Conservation (phyloP, 2,888 invertebrate genomes). For the Eilema griseolum region DNA sequence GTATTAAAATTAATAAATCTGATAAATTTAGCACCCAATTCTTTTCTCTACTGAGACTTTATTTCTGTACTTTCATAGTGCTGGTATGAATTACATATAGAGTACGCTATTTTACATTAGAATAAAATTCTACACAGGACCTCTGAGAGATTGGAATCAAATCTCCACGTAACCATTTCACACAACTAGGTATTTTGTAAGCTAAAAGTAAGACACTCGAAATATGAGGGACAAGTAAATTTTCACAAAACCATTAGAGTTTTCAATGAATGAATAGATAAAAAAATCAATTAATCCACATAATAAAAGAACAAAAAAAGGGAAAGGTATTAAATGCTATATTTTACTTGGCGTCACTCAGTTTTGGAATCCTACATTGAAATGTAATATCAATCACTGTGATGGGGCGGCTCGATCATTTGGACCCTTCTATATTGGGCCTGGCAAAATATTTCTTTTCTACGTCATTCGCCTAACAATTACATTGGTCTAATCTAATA, state of each 20-base stretch:
- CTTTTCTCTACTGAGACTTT: not conserved
- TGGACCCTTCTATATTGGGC: constrained; percentile 43
- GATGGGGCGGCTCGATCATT: constrained; percentile 47
- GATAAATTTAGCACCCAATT: too few relatives aligned
- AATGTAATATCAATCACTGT: constrained; percentile 48
- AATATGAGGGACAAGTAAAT: not conserved
- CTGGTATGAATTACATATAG: not conserved
- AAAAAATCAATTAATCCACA: constrained; percentile 18
- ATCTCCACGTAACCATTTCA: not conserved
- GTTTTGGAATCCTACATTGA: constrained; percentile 35
- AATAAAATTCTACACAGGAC: not conserved
- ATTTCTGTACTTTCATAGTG: not conserved
- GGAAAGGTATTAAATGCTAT: constrained; percentile 25
- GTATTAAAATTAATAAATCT: too few relatives aligned
- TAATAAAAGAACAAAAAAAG: constrained; percentile 21
- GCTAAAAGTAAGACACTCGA: not conserved
- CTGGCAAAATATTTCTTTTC: constrained; percentile 48
- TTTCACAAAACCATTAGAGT: too few relatives aligned
- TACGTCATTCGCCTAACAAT: constrained; percentile 46
- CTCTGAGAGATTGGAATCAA: not conserved
- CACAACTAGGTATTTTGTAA: not conserved
- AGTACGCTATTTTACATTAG: too few relatives aligned
- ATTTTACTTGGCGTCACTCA: constrained; percentile 34
- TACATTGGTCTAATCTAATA: constrained; percentile 38
- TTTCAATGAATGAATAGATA: not conserved